A percentile compares a stretch with the other conserved stretches of the same genome.
Evolutionary conservation across 2,113 vertebrate species (phyloP).

Genomic region (Pelobates fuscus): DNA sequence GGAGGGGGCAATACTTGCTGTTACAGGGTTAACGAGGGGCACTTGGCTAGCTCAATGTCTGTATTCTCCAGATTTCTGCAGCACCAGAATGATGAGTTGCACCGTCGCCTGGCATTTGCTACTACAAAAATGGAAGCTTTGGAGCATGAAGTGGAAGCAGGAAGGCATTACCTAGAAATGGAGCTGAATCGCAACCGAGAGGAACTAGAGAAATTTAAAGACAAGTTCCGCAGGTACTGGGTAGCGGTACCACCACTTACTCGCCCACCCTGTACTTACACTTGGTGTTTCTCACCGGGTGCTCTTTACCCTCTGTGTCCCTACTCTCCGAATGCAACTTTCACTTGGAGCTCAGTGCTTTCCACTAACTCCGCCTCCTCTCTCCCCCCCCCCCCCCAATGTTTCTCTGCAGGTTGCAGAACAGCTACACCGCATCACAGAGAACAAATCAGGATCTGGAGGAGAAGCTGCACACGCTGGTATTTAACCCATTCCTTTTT

Average conservation of each 20-base stretch:
- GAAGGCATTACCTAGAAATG: constrained; percentile 89
- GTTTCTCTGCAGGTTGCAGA: constrained; percentile 81
- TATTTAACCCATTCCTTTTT: constrained; percentile 55
- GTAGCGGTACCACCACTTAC: too few species aligned
- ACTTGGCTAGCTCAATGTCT: too few species aligned
- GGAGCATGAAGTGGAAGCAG: constrained; percentile 90
- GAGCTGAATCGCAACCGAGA: constrained; percentile 89
- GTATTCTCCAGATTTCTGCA: constrained; percentile 80
- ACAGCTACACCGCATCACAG: constrained; percentile 96
- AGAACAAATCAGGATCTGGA: constrained; percentile 96
- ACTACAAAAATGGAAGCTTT: constrained; percentile 90
- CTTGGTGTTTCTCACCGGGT: too few species aligned
- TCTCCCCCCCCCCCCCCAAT: too few species aligned
- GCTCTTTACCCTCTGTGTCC: too few species aligned
- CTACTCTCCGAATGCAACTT: too few species aligned
- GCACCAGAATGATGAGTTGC: constrained; percentile 93
- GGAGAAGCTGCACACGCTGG: constrained; percentile 94
- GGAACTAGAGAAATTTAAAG: constrained; percentile 95
- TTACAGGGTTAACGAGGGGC: neutral
- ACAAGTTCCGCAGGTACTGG: constrained; percentile 91
- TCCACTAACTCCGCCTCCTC: neutral
- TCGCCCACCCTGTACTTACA: too few species aligned
- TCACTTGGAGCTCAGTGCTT: too few species aligned
- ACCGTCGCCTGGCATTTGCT: constrained; percentile 80
- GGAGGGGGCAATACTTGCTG: neutral